A percentile compares a stretch with the other conserved stretches of the same genome.
phyloP scores from a whole-genome alignment of 1,140 invertebrate species.

The Eumaeus atala region DNA sequence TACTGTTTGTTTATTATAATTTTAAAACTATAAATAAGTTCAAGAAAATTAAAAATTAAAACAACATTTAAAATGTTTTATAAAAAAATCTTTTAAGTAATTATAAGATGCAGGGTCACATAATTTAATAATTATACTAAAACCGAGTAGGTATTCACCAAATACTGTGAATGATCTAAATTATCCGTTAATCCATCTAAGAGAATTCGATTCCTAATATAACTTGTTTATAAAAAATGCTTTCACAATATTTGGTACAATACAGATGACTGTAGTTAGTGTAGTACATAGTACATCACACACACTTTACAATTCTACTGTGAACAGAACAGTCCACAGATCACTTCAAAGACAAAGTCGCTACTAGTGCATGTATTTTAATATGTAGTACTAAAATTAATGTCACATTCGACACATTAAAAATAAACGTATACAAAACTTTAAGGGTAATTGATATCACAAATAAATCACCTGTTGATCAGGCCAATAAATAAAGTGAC shows the following conservation, averaged over 20 bases:
- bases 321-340: too few relatives aligned
- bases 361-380: constrained; percentile 15
- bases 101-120: background rate
- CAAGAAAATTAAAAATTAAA: constrained; percentile 46
- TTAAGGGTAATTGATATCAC: constrained; percentile 69
- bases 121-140: constrained; percentile 7
- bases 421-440: constrained; percentile 72
- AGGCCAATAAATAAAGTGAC: constrained; percentile 55
- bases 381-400: constrained; percentile 58
- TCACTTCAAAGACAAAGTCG: too few relatives aligned
- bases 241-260: too few relatives aligned
- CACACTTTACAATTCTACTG: too few relatives aligned
- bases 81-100: constrained; percentile 27
- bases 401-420: constrained; percentile 57
- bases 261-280: too few relatives aligned
- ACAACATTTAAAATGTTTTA: constrained; percentile 49
- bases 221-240: too few relatives aligned
- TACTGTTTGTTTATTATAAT: constrained; percentile 66
- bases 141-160: constrained; percentile 2
- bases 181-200: background rate
- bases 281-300: too few relatives aligned
- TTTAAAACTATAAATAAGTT: constrained; percentile 56
- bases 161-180: background rate
- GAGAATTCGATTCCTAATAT: too few relatives aligned
- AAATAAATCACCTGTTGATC: constrained; percentile 56